Percentiles rank a stretch among this genome's conserved stretches.
phyloP scores from a whole-genome alignment of 2,113 vertebrate species.

The Phocoena sinus region DNA sequence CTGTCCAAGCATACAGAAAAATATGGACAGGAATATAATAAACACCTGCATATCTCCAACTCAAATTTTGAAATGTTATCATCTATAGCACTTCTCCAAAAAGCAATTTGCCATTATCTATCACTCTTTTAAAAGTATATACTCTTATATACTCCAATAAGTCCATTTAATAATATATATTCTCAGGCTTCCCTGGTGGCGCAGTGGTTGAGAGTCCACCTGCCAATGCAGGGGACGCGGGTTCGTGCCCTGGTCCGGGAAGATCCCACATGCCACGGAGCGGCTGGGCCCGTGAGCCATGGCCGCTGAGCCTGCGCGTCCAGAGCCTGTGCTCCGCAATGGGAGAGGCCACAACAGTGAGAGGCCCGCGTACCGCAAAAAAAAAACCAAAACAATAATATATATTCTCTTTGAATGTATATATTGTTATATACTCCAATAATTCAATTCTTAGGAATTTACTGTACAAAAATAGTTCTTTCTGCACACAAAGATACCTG shows the following conservation, averaged over 20 bases:
- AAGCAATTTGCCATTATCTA: neutral
- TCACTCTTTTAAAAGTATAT: neutral
- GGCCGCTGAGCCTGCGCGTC: no score
- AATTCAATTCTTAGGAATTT: neutral
- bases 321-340: no score
- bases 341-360: no score
- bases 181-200: neutral
- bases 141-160: neutral
- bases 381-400: neutral
- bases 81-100: neutral
- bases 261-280: no score
- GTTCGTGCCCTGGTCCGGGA: no score
- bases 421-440: neutral
- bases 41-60: neutral
- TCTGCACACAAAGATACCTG: neutral
- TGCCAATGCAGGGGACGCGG: no score
- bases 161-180: neutral
- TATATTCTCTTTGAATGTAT: neutral
- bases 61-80: neutral
- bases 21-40: neutral
- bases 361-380: no score
- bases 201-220: no score
- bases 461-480: neutral
- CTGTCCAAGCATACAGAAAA: neutral
- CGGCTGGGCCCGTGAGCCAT: no score